phyloP scores from a whole-genome alignment of 1,140 invertebrate species.

The Zaprionus taronus region DNA sequence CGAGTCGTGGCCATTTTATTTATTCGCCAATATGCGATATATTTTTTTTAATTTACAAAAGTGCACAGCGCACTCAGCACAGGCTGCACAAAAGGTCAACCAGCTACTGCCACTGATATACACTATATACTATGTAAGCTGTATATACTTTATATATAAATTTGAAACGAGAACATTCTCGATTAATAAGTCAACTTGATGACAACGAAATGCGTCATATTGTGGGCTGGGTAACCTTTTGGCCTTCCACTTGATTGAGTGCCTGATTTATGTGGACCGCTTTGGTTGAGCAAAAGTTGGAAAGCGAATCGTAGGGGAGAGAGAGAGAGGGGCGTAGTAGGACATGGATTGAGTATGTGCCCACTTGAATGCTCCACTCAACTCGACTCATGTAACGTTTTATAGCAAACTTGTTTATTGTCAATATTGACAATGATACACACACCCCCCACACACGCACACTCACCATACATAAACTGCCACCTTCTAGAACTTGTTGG shows the following conservation, averaged over 20 bases:
- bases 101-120: constrained; percentile 15
- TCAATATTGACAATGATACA: constrained; percentile 80
- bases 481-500: constrained; percentile 31
- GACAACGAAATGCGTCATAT: constrained; percentile 47
- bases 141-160: constrained; percentile 17
- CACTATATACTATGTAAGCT: constrained; percentile 20
- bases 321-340: constrained; percentile 8
- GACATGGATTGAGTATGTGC: constrained; percentile 14
- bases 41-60: constrained; percentile 65
- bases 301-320: background rate
- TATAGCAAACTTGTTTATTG: constrained; percentile 83
- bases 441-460: constrained; percentile 8
- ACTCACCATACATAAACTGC: constrained; percentile 29
- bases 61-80: constrained; percentile 36
- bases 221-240: constrained; percentile 23
- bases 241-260: constrained; percentile 64
- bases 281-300: background rate
- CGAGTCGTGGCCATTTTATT: constrained; percentile 39
- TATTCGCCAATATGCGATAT: constrained; percentile 15
- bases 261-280: constrained; percentile 53
- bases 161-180: constrained; percentile 7
- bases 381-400: constrained; percentile 63
- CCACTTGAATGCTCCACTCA: constrained; percentile 43
- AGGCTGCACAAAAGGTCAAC: constrained; percentile 23
- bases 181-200: constrained; percentile 75